Evolutionary conservation across 2,113 vertebrate species (phyloP).

Genomic region (Naja naja): DNA sequence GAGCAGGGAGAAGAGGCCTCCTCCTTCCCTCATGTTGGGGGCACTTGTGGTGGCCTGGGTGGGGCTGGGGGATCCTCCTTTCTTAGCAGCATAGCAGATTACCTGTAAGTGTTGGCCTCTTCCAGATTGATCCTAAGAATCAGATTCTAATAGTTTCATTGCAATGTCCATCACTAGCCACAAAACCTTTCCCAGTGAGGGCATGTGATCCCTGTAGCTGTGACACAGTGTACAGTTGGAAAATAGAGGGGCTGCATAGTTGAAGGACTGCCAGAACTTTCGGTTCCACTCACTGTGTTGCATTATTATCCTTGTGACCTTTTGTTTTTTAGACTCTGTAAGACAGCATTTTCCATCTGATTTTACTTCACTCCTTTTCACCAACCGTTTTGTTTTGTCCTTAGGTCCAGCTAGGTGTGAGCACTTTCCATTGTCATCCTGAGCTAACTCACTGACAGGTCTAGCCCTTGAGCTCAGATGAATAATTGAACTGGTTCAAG

Average conservation of each 20-base stretch:
- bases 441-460: slow-evolving; percentile 1
- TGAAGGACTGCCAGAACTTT: not conserved
- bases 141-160: not conserved
- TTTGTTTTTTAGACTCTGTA: slow-evolving; percentile 18
- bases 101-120: not conserved
- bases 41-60: too few species aligned
- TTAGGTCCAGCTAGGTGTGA: slow-evolving; percentile 6
- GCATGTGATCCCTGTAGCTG: not conserved
- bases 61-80: not conserved
- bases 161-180: not conserved
- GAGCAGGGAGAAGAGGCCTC: too few species aligned
- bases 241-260: not conserved
- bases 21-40: too few species aligned
- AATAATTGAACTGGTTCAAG: slow-evolving; percentile 38
- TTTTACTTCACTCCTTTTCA: not conserved
- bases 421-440: not conserved
- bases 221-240: not conserved
- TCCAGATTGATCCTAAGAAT: not conserved
- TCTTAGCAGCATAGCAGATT: not conserved
- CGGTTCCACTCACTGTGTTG: not conserved
- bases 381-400: slow-evolving; percentile 6
- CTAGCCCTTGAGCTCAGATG: slow-evolving; percentile 23
- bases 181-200: not conserved
- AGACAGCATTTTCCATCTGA: not conserved
- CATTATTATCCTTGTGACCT: not conserved